phyloP scores from a whole-genome alignment of 2,888 invertebrate genomes.

The Epistrophella euchroma region DNA sequence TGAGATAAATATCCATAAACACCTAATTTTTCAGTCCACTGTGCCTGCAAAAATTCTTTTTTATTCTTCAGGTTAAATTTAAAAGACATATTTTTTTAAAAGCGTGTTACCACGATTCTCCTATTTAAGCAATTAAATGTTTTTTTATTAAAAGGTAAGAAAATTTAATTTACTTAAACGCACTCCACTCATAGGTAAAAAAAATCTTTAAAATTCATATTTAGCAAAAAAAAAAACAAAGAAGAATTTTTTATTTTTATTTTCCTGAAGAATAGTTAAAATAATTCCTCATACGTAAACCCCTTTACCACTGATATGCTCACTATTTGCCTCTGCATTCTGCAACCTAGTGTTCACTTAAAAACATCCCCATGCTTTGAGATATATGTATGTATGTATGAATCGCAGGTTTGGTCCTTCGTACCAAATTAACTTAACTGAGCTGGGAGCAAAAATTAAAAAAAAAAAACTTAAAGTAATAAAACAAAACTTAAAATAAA shows the following conservation, averaged over 20 bases:
- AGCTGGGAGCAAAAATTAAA: constrained; percentile 15
- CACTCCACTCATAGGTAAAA: background rate
- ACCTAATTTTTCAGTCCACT: too few relatives aligned
- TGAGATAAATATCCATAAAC: too few relatives aligned
- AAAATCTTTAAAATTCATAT: constrained; percentile 1
- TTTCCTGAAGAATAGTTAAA: constrained; percentile 5
- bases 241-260: constrained; percentile 2
- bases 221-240: background rate
- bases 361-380: constrained; percentile 18
- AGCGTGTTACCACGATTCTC: background rate
- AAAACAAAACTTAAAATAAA: background rate
- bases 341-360: constrained; percentile 28
- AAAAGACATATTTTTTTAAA: too few relatives aligned
- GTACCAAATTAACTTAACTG: constrained; percentile 49
- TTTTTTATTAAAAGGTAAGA: background rate
- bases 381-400: background rate
- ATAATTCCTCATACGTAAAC: constrained; percentile 42
- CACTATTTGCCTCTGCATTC: constrained; percentile 43
- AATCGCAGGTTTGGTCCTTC: constrained; percentile 21
- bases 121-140: background rate
- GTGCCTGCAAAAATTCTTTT: too few relatives aligned
- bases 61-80: too few relatives aligned
- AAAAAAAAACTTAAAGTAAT: background rate
- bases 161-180: background rate
- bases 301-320: background rate